Conservation (phyloP, 1,140 invertebrate genomes). For the Calosoma granatense region DNA sequence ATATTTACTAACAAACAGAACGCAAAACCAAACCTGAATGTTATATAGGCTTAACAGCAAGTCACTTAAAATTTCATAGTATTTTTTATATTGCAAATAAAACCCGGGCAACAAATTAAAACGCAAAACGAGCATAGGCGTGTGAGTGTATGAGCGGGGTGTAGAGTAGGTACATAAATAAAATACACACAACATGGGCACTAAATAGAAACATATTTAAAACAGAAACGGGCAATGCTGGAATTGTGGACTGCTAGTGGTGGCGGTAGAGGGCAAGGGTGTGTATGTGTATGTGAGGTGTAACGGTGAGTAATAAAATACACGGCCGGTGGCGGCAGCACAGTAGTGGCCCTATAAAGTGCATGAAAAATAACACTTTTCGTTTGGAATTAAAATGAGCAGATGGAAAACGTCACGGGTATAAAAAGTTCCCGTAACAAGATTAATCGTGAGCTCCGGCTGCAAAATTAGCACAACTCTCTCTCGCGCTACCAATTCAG, state of each 20-base stretch:
- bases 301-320: conserved; percentile 5
- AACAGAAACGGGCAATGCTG: background rate
- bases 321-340: background rate
- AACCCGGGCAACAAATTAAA: background rate
- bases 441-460: background rate
- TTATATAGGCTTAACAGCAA: too few relatives aligned
- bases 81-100: background rate
- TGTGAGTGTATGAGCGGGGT: background rate
- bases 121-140: background rate
- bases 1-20: too few relatives aligned
- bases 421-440: conserved; percentile 5
- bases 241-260: background rate
- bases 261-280: background rate
- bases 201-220: conserved; percentile 7
- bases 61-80: too few relatives aligned
- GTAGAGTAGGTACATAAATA: background rate
- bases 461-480: background rate
- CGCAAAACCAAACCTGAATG: too few relatives aligned
- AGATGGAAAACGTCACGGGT: background rate
- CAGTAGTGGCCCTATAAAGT: background rate
- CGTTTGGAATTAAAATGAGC: background rate
- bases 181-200: background rate
- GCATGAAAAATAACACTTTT: conserved; percentile 4
- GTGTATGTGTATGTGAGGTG: too few relatives aligned
- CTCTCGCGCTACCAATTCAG: background rate